Base-by-base conservation (phyloP, 2,113 vertebrate species). In the Rhabdomys dilectus region DNA sequence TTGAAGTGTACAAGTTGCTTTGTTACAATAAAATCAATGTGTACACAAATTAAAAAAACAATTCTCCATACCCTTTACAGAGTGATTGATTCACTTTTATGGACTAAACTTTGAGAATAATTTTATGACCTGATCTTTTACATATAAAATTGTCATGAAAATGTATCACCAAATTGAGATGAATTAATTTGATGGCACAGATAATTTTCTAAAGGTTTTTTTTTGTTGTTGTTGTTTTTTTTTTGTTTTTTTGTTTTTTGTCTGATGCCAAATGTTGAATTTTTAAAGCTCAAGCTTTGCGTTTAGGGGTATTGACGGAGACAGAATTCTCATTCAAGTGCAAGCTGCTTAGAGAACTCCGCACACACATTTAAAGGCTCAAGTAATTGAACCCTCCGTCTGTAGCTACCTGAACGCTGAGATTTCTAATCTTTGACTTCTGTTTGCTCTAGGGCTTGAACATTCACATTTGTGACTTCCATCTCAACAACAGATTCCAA, bases 261-360 rank as follows among this genome's bases (percentile, higher is more conserved):
- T 89, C 76, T 87, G 29, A 62, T 29, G 34, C 58, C 13, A 94
- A 91, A 36, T 86, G 58, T 70, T 86, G 68, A 93, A n/a, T 29
- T 58, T 92, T 82, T 31, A 87, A 90, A 42, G 17, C 51, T 90
- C 26, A n/a, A 53, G 64, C 82, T 95, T 95, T 81, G 48, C 80
- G 36, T 91, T 91, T 42, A 62, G 60, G 90, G 53, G 1, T 60
- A n/a, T 89, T 31, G 60, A 12, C 53, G 16, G 88, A 60, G 85
- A 42, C 75, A 78, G 78, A 93, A 95, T 81, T 93, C n/a, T 70
- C 53, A 73, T 60, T 92, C 9, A 45, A 39, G 60, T 60, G 34
- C 2, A 53, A 29, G 42, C 19, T 93, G 66, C 26, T 88, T 80
- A 56, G 70, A 84, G 89, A 96, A 34, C 15, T 31, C 62, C 45